Conservation (phyloP, 2,888 invertebrate genomes). For the Amorpha juglandis region DNA sequence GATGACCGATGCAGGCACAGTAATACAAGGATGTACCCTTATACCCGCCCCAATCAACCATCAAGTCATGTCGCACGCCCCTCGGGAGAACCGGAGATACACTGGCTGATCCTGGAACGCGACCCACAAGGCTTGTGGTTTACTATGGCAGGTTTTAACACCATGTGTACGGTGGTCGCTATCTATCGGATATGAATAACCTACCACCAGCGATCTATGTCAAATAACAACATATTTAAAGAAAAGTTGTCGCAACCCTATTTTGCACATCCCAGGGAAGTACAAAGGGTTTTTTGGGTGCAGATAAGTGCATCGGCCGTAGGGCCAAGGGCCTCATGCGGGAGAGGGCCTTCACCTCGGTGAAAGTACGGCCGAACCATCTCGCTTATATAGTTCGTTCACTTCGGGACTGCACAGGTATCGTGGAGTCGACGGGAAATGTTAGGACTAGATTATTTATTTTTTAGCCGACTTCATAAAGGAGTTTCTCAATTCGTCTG, state of each 20-base stretch:
- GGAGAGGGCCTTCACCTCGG: conserved; percentile 72
- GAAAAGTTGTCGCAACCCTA: not conserved
- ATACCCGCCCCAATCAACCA: too few species aligned
- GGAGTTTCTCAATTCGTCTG: not conserved
- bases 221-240: too few species aligned
- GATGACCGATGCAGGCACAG: too few species aligned
- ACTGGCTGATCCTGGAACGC: too few species aligned
- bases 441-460: conserved; percentile 16
- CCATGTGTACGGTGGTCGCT: too few species aligned
- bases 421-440: conserved; percentile 45
- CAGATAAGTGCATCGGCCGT: conserved; percentile 68
- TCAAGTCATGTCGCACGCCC: too few species aligned
- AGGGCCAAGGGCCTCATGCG: conserved; percentile 60
- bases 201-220: too few species aligned
- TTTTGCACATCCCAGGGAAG: not conserved
- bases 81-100: too few species aligned
- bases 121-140: too few species aligned
- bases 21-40: too few species aligned
- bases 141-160: too few species aligned
- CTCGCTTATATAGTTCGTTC: conserved; percentile 80
- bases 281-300: conserved; percentile 38
- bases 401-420: conserved; percentile 57
- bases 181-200: too few species aligned
- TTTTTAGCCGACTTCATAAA: not conserved
- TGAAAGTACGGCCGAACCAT: conserved; percentile 77